Conservation (phyloP, 2,113 vertebrate genomes). For the Galbula dea region DNA sequence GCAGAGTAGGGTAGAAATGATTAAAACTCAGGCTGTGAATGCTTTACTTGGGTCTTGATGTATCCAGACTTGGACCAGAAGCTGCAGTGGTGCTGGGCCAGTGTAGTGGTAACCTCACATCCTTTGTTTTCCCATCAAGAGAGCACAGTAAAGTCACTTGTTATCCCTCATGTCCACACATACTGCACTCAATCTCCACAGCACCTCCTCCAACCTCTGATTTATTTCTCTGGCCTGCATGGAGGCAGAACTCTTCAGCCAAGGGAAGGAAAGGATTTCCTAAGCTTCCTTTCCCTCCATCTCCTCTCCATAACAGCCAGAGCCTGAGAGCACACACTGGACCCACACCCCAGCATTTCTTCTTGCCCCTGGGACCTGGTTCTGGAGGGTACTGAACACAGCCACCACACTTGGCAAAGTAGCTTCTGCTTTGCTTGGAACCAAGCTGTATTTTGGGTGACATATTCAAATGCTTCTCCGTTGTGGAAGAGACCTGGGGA, state of each 20-base stretch:
- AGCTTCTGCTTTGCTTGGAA: neutral
- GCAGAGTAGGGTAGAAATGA: neutral
- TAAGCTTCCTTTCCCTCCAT: neutral
- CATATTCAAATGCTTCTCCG: neutral
- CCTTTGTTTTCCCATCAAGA: neutral
- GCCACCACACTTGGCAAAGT: too few species aligned
- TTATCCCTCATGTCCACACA: neutral
- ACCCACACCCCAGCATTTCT: neutral
- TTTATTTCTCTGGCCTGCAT: neutral
- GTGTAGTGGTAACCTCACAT: neutral
- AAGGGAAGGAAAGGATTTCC: neutral
- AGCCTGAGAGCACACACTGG: neutral
- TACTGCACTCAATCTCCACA: too few species aligned
- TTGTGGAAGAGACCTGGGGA: neutral
- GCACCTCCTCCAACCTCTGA: neutral
- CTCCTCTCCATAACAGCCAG: neutral
- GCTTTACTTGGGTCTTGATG: neutral
- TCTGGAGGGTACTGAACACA: neutral
- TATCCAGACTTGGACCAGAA: neutral
- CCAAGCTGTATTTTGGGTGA: neutral
- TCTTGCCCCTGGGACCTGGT: neutral
- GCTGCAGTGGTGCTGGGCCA: neutral
- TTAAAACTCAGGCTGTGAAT: neutral
- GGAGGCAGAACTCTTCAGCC: neutral
- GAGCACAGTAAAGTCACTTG: neutral